A percentile compares a stretch with the other conserved stretches of the same genome.
phyloP scores from a whole-genome alignment of 2,797 vertebrate genomes.

The Chrysolophus pictus region DNA sequence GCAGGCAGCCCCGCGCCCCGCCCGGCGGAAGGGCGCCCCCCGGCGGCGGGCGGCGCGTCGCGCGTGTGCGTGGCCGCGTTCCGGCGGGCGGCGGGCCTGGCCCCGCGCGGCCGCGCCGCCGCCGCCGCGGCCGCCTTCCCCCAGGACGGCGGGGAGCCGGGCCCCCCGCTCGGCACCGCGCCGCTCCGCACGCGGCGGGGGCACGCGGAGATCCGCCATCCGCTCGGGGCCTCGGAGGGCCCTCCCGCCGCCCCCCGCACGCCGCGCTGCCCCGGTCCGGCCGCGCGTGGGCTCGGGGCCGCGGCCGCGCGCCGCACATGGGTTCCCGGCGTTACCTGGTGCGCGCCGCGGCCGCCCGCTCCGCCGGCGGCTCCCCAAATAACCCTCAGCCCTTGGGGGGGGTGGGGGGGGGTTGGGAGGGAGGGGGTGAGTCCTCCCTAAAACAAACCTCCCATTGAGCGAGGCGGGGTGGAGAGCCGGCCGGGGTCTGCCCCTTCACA shows the following conservation, averaged over 20 bases:
- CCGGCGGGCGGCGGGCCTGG: neutral
- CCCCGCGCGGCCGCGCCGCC: neutral
- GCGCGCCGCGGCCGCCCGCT: constrained; percentile 30
- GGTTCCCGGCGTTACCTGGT: constrained; percentile 72
- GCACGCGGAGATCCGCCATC: neutral
- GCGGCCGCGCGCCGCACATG: constrained; percentile 41
- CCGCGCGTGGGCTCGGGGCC: no score
- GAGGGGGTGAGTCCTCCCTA: constrained; percentile 21
- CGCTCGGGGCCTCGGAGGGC: no score
- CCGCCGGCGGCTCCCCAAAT: constrained; percentile 32
- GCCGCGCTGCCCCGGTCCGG: no score
- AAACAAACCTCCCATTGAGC: constrained; percentile 50
- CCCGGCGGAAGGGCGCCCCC: neutral
- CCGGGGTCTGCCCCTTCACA: constrained; percentile 56
- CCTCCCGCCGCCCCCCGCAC: neutral
- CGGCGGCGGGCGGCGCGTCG: neutral
- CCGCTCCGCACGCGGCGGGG: neutral
- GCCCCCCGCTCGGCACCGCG: neutral
- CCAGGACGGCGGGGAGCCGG: no score
- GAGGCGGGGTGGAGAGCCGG: constrained; percentile 26
- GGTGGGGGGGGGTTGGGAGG: neutral
- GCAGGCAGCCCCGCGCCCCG: neutral
- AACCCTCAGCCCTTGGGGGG: neutral
- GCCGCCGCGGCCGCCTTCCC: neutral
- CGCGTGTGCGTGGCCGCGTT: constrained; percentile 20